A percentile compares a stretch with the other conserved stretches of the same genome.
phyloP scores from a whole-genome alignment of 2,888 invertebrate species.

The Pantelozetes paolii region DNA sequence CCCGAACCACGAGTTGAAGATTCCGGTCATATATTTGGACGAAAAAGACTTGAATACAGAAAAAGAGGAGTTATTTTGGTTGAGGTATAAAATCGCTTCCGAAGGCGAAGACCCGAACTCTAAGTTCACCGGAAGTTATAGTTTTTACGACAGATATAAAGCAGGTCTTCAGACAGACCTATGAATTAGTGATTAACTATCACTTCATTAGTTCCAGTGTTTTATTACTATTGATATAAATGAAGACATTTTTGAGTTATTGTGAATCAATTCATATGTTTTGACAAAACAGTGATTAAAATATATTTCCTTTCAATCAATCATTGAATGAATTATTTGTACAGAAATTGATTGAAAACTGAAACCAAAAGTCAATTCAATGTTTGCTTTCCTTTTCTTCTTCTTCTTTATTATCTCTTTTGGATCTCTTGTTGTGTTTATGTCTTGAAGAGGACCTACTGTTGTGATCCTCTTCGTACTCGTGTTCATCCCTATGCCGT shows the following conservation, averaged over 20 bases:
- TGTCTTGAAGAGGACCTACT: conserved; percentile 43
- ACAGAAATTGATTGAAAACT: background rate
- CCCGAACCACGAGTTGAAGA: conserved; percentile 18
- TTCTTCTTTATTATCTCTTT: conserved; percentile 46
- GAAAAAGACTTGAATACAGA: conserved; percentile 22
- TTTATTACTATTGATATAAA: background rate
- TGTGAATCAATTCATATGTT: background rate
- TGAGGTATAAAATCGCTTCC: conserved; percentile 28
- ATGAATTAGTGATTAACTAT: background rate
- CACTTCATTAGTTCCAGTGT: background rate
- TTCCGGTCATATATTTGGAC: conserved; percentile 40
- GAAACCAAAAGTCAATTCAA: background rate
- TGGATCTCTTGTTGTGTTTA: conserved; percentile 45
- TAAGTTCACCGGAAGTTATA: conserved; percentile 34
- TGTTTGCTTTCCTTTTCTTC: conserved; percentile 38
- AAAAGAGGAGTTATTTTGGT: conserved; percentile 40
- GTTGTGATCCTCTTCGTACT: conserved; percentile 33
- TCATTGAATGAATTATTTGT: conserved; percentile 3
- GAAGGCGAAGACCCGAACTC: conserved; percentile 38
- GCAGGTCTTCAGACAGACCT: background rate
- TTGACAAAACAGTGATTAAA: background rate
- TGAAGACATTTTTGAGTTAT: background rate
- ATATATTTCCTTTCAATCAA: background rate
- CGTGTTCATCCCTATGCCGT: conserved; percentile 34
- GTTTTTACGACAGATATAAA: conserved; percentile 32